Percentiles rank a stretch among this genome's conserved stretches.
phyloP scores from a whole-genome alignment of 2,797 vertebrate species.

The Gobio occitaniae region DNA sequence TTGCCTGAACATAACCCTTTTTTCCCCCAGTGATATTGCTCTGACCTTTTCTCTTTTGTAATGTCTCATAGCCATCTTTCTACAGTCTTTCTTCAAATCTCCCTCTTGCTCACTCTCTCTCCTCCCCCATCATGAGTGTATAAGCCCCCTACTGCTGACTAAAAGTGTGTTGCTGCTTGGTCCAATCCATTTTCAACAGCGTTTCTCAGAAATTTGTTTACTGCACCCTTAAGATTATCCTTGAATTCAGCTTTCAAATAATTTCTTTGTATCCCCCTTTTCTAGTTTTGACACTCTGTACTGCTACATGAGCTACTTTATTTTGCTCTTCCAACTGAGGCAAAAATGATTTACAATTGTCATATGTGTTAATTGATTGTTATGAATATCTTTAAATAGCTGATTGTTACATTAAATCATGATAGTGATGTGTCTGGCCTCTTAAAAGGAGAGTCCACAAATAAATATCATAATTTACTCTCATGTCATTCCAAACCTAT shows the following conservation, averaged over 20 bases:
- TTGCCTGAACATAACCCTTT: no score
- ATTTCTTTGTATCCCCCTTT: background rate
- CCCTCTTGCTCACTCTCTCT: no score
- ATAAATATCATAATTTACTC: background rate
- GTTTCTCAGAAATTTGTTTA: background rate
- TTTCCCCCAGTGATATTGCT: no score
- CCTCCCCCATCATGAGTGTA: no score
- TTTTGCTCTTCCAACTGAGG: background rate
- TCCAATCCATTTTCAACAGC: background rate
- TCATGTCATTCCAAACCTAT: background rate
- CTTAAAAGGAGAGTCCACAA: background rate
- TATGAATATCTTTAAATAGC: background rate
- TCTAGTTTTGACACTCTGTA: background rate
- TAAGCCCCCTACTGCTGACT: background rate
- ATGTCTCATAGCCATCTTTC: no score
- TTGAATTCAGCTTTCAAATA: background rate
- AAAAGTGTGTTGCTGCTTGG: background rate
- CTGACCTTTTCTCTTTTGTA: no score
- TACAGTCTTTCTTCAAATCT: background rate
- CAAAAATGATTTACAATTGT: background rate
- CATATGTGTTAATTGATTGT: background rate
- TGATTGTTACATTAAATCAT: background rate
- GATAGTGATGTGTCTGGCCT: background rate
- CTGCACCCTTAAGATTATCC: background rate
- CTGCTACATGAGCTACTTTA: background rate